phyloP scores from a whole-genome alignment of 1,140 invertebrate genomes.

The Ylistrum balloti region DNA sequence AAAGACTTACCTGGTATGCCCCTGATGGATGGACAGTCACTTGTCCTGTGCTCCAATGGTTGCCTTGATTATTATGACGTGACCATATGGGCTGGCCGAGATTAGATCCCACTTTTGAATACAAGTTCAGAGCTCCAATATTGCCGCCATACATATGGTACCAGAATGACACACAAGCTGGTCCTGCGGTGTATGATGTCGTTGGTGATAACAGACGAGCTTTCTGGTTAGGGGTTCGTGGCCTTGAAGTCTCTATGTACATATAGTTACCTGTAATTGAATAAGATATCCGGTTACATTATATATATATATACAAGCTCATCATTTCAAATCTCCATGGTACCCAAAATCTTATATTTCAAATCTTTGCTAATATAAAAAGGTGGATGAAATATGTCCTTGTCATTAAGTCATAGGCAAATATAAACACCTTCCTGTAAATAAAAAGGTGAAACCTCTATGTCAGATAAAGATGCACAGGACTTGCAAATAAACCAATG shows the following conservation, averaged over 20 bases:
- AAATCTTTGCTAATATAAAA: too few species aligned
- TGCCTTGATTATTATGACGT: conserved; percentile 76
- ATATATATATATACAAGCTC: too few species aligned
- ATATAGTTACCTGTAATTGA: conserved; percentile 75
- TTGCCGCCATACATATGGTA: conserved; percentile 88
- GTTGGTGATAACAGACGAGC: conserved; percentile 63
- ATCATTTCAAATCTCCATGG: too few species aligned
- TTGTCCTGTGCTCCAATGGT: conserved; percentile 74
- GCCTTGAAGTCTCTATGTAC: conserved; percentile 74
- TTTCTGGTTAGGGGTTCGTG: conserved; percentile 66
- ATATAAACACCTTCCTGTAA: too few species aligned
- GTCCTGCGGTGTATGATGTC: conserved; percentile 22
- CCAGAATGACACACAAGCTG: conserved; percentile 84
- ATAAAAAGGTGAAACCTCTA: too few species aligned
- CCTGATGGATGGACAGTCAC: conserved; percentile 60
- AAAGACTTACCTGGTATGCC: conserved; percentile 59
- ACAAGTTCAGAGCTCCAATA: conserved; percentile 71
- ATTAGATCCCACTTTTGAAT: conserved; percentile 59
- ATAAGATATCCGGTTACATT: too few species aligned
- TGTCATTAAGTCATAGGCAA: too few species aligned
- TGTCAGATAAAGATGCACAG: too few species aligned
- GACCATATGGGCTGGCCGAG: conserved; percentile 69
- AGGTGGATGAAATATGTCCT: too few species aligned
- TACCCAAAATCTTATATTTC: too few species aligned
- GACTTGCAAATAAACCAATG: too few species aligned